phyloP scores from a whole-genome alignment of 2,113 vertebrate species.

The Bostrychus sinensis region DNA sequence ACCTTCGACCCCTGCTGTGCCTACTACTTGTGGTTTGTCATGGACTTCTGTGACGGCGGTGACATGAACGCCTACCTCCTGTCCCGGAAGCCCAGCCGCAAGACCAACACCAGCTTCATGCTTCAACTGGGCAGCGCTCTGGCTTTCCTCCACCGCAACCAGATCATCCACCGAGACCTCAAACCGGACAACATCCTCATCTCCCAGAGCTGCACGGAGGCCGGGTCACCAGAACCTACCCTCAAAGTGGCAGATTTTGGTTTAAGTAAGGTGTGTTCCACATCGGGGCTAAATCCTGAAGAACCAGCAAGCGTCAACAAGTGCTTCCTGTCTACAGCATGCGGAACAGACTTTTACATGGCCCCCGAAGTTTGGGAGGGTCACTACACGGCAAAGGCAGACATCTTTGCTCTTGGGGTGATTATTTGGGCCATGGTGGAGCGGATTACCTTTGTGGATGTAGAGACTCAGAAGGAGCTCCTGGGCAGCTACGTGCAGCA shows the following conservation, averaged over 20 bases:
- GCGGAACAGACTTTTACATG: slow-evolving; percentile 98
- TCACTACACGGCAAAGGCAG: slow-evolving; percentile 96
- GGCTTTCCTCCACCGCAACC: slow-evolving; percentile 96
- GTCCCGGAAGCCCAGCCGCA: slow-evolving; percentile 92
- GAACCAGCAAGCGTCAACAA: slow-evolving; percentile 94
- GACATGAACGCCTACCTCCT: slow-evolving; percentile 97
- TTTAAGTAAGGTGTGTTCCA: slow-evolving; percentile 93
- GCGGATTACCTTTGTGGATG: slow-evolving; percentile 93
- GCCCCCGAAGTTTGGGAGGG: slow-evolving; percentile 98
- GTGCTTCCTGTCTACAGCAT: slow-evolving; percentile 94
- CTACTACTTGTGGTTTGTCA: slow-evolving; percentile 98
- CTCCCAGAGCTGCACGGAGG: slow-evolving; percentile 78
- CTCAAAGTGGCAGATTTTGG: slow-evolving; percentile 97
- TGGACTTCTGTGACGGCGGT: slow-evolving; percentile 97
- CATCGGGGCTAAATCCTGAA: slow-evolving; percentile 88
- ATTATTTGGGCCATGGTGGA: slow-evolving; percentile 99
- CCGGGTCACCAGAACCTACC: slow-evolving; percentile 86
- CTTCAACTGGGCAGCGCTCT: slow-evolving; percentile 96
- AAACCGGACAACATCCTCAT: slow-evolving; percentile 98
- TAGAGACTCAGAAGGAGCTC: slow-evolving; percentile 94
- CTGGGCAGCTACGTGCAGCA: slow-evolving; percentile 93
- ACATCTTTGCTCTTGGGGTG: slow-evolving; percentile 96
- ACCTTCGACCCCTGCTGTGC: slow-evolving; percentile 92
- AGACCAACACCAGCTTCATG: slow-evolving; percentile 98
- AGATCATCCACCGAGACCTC: slow-evolving; percentile 96